These are phyloP conservation scores for Zaprionus taronus DNA, from an alignment of 1,140 invertebrate species.

Conservation along the genomic window DNA sequence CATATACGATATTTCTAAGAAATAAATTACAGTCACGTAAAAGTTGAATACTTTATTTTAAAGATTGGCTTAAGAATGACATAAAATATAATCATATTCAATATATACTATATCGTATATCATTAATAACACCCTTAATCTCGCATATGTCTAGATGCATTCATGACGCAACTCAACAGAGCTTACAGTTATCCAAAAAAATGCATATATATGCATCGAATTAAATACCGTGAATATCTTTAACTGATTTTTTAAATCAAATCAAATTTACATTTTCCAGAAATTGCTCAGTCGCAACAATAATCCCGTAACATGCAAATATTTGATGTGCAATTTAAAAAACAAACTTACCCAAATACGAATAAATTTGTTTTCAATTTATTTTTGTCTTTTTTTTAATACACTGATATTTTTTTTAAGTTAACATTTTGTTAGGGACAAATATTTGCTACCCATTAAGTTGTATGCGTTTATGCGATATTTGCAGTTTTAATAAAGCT, in stretches of 20 bases:
- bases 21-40: no score
- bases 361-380: conserved; percentile 17
- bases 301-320: conserved; percentile 26
- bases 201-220: conserved; percentile 16
- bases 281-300: conserved; percentile 14
- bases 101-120: no score
- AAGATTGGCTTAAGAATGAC: no score
- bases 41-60: no score
- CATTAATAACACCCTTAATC: no score
- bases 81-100: no score
- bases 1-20: no score
- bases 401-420: conserved; percentile 2
- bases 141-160: no score
- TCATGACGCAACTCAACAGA: conserved; percentile 4
- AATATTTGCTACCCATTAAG: conserved; percentile 30
- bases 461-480: conserved; percentile 17
- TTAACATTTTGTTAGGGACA: conserved; percentile 3
- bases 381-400: background rate
- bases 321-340: conserved; percentile 26
- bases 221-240: conserved; percentile 9
- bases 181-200: conserved; percentile 7
- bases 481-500: conserved; percentile 44
- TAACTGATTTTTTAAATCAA: conserved; percentile 22
- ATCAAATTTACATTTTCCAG: conserved; percentile 24
- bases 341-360: conserved; percentile 39